Evolutionary conservation across 2,888 invertebrate species (phyloP), one percentile per base, ranked within the genome.

Genomic region (Nemapogon koenigi): DNA sequence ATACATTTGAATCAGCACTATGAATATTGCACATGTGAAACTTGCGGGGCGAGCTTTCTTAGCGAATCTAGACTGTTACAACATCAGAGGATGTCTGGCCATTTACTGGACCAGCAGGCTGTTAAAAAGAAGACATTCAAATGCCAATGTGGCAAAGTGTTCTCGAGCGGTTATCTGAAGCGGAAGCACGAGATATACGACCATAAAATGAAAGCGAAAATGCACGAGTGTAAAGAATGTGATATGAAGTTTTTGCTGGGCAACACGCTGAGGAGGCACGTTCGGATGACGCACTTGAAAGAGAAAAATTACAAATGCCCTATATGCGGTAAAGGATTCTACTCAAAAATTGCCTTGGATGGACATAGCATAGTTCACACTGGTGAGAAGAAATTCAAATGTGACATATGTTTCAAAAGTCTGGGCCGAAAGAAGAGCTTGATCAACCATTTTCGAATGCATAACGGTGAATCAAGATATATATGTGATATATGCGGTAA

Each of bases 361-460:
- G 13, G 4, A n/a, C 35, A 35, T 25, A 35, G 14, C 13, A 4
- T 35, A 3, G 22, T 22, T 11, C 35, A 35, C 13, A 17, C 35
- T 3, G 35, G 35, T 2, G 18, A 35, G 14, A 7, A 19, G 4
- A 7, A 14, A 7, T 25, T 22, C 22, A 25, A 35, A 14, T 35
- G 35, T 22, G 22, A 56, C 15, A 41, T 55, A 3, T 76, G 76
- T 31, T 44, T 48, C 0, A 76, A 73, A 15, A 62, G 72, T 0
- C 75, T 72, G 28, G 73, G 73, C 0, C 57, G 76, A 15, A 73
- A 71, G 43, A 73, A 75, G 28, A 75, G 75, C 0, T 38, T 76
- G 4, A 46, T 65, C 1, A 71, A 73, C 35, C 75, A 75, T 46
- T 67, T 73, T 67, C 27, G 73, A 8, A 75, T 75, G 3, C 75